A percentile compares a stretch with the other conserved stretches of the same genome.
Conservation (phyloP, 2,113 vertebrate genomes). For the Chaenogobius annularis region DNA sequence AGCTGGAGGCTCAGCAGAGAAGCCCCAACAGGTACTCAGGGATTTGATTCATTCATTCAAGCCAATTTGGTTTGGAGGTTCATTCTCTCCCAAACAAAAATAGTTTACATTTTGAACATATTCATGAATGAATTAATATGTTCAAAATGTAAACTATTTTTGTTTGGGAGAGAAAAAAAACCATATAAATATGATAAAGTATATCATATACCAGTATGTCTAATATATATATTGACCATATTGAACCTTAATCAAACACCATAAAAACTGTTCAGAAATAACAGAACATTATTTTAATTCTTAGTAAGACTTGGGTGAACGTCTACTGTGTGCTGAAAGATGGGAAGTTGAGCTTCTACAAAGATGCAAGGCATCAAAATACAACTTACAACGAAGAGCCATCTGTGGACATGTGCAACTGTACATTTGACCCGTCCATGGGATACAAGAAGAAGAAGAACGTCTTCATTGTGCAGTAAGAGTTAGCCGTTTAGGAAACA, state of each 20-base stretch:
- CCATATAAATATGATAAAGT: too few species aligned
- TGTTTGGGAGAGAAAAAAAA: too few species aligned
- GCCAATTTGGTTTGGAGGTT: background rate
- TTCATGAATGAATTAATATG: too few species aligned
- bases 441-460: constrained; percentile 94
- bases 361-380: constrained; percentile 81
- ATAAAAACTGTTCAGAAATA: too few species aligned
- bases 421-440: constrained; percentile 83
- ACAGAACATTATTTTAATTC: constrained; percentile 1
- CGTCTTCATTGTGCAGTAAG: constrained; percentile 89
- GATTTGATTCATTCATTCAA: background rate
- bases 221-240: too few species aligned
- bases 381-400: constrained; percentile 86
- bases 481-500: background rate
- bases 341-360: constrained; percentile 86
- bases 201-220: too few species aligned
- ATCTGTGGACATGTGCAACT: constrained; percentile 80
- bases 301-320: constrained; percentile 87
- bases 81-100: background rate
- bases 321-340: constrained; percentile 87
- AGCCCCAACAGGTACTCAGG: constrained; percentile 84
- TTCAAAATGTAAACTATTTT: too few species aligned
- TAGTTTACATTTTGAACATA: background rate
- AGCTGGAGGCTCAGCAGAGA: constrained; percentile 87
- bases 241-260: too few species aligned